A percentile compares a stretch with the other conserved stretches of the same genome.
Conservation (phyloP, 2,888 invertebrate genomes). For the Dorcus hopei region DNA sequence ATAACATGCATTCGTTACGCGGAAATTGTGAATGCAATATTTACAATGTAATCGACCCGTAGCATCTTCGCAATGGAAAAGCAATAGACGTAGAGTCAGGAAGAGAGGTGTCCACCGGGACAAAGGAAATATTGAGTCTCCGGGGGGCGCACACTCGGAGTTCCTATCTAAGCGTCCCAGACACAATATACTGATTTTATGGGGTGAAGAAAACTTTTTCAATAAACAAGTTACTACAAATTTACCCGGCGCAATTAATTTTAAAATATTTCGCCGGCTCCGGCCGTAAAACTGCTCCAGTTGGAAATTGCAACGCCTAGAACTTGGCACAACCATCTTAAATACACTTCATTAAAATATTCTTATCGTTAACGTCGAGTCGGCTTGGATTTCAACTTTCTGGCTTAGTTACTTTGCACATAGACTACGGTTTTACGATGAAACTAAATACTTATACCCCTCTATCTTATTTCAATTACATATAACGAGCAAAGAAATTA, state of each 20-base stretch:
- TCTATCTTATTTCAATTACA: no score
- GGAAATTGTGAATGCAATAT: constrained; percentile 1
- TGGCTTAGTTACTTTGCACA: no score
- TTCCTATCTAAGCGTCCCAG: constrained; percentile 43
- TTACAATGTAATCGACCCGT: constrained; percentile 33
- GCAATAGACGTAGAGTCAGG: constrained; percentile 38
- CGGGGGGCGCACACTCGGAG: constrained; percentile 37
- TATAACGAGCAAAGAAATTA: no score
- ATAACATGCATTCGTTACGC: not conserved
- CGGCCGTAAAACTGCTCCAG: no score
- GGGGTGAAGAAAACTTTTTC: constrained; percentile 40
- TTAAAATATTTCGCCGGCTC: not conserved
- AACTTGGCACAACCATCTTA: not conserved
- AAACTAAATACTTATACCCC: no score
- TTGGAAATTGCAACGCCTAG: no score
- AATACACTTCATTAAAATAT: not conserved
- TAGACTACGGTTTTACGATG: no score
- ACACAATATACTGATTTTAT: constrained; percentile 43
- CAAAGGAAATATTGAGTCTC: constrained; percentile 44
- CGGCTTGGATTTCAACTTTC: no score
- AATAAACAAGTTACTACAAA: constrained; percentile 23
- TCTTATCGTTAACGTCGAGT: not conserved
- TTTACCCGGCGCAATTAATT: not conserved
- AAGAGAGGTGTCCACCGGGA: constrained; percentile 37
- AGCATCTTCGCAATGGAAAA: constrained; percentile 38